A percentile compares a stretch with the other conserved stretches of the same genome.
Evolutionary conservation across 2,797 vertebrate genomes (phyloP).

Genomic region (Scleropages formosus): DNA sequence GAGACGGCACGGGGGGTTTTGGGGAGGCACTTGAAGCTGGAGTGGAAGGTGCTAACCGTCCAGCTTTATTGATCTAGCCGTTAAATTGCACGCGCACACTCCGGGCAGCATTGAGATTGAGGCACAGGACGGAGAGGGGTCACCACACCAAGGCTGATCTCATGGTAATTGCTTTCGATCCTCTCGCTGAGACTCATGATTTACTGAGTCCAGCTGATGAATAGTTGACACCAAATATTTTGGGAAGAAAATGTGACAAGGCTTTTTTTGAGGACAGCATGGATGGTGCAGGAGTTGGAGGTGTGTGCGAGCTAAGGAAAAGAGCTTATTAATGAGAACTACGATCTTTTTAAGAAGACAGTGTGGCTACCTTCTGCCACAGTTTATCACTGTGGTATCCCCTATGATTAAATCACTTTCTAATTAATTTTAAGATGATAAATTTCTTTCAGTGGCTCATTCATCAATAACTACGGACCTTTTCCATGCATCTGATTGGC

Average conservation of each 20-base stretch:
- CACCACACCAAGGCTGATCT: constrained; percentile 70
- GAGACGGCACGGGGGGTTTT: constrained; percentile 76
- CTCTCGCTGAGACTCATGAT: constrained; percentile 71
- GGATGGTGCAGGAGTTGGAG: background rate
- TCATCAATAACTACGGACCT: too few species aligned
- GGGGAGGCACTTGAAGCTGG: constrained; percentile 69
- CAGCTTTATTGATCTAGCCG: constrained; percentile 82
- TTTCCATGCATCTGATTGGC: too few species aligned
- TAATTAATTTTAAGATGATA: too few species aligned
- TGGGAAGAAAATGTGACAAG: constrained; percentile 64
- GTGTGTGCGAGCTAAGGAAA: constrained; percentile 16
- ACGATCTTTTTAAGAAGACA: constrained; percentile 24
- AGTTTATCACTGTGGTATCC: constrained; percentile 8
- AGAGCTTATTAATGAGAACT: constrained; percentile 26
- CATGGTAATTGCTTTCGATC: constrained; percentile 84
- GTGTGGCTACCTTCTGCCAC: background rate
- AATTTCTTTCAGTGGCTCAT: too few species aligned
- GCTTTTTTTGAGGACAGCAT: constrained; percentile 42
- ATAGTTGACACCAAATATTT: constrained; percentile 74
- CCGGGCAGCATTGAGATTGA: constrained; percentile 79
- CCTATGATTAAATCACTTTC: too few species aligned
- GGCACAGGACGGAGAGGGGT: constrained; percentile 70
- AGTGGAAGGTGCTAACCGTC: constrained; percentile 70
- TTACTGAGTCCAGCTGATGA: constrained; percentile 69
- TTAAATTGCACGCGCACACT: constrained; percentile 80